Percentiles rank a stretch among this genome's conserved stretches.
phyloP scores from a whole-genome alignment of 1,140 invertebrate species.

The Meloidogyne floridensis region DNA sequence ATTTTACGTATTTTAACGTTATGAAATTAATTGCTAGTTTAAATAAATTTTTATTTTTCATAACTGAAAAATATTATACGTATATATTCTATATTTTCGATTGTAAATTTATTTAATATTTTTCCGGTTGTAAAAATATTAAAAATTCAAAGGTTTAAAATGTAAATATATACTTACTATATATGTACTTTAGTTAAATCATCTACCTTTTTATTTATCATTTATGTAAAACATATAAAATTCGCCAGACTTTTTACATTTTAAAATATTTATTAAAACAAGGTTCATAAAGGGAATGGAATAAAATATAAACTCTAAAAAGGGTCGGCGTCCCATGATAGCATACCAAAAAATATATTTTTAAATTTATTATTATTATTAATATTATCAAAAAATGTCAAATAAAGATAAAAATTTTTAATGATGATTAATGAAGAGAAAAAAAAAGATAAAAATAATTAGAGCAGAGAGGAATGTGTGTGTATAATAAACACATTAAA shows the following conservation, averaged over 20 bases:
- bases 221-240: background rate
- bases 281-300: background rate
- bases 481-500: background rate
- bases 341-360: background rate
- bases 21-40: background rate
- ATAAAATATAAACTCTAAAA: no score
- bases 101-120: background rate
- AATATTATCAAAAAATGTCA: background rate
- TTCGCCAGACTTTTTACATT: background rate
- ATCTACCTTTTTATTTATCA: constrained; percentile 2
- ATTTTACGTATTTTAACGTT: background rate
- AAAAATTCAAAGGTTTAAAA: background rate
- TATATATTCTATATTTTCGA: background rate
- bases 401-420: background rate
- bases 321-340: constrained; percentile 1
- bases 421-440: constrained; percentile 7
- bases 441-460: background rate
- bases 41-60: background rate
- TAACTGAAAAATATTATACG: no score
- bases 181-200: no score
- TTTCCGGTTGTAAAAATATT: background rate
- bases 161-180: background rate
- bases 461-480: background rate
- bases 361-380: constrained; percentile 10
- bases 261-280: background rate